These are phyloP conservation scores for Baryphthengus martii DNA, from an alignment of 2,113 vertebrate genomes.

Conservation along the genomic window DNA sequence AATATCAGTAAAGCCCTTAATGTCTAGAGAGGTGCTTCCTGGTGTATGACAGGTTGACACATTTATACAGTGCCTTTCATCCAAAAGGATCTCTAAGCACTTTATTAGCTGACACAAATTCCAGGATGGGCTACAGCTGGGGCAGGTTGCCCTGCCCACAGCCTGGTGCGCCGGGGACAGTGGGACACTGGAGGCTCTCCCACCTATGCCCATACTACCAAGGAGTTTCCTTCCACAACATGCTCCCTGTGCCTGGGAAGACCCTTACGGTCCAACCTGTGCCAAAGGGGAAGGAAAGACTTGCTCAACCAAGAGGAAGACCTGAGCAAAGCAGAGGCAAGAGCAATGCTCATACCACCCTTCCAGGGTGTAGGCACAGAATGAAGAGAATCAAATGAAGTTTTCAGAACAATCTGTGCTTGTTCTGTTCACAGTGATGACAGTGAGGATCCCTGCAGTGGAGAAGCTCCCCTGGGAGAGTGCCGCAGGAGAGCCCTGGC, in stretches of 20 bases:
- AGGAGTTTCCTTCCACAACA: not conserved
- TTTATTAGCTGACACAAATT: slow-evolving; percentile 16
- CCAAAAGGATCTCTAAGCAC: slow-evolving; percentile 65
- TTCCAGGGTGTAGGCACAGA: not conserved
- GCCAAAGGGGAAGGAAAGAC: not conserved
- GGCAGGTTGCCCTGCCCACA: not conserved
- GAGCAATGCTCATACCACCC: not conserved
- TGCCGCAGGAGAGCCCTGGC: rapidly evolving
- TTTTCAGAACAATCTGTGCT: not conserved
- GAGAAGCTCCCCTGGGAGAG: not conserved
- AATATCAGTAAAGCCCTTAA: not conserved
- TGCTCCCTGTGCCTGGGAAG: not conserved
- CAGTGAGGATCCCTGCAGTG: not conserved
- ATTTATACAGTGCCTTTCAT: slow-evolving; percentile 61
- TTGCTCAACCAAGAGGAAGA: not conserved
- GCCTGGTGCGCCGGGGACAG: not conserved
- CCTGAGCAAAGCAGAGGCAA: not conserved
- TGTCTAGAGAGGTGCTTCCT: slow-evolving; percentile 1
- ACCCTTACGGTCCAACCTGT: not conserved
- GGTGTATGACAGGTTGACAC: not conserved
- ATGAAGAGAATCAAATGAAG: not conserved
- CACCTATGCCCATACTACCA: not conserved
- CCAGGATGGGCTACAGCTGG: not conserved
- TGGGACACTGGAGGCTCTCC: not conserved
- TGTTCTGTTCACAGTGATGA: rapidly evolving